Conservation (phyloP, 1,140 invertebrate species). For the Phymastichus coffea region DNA sequence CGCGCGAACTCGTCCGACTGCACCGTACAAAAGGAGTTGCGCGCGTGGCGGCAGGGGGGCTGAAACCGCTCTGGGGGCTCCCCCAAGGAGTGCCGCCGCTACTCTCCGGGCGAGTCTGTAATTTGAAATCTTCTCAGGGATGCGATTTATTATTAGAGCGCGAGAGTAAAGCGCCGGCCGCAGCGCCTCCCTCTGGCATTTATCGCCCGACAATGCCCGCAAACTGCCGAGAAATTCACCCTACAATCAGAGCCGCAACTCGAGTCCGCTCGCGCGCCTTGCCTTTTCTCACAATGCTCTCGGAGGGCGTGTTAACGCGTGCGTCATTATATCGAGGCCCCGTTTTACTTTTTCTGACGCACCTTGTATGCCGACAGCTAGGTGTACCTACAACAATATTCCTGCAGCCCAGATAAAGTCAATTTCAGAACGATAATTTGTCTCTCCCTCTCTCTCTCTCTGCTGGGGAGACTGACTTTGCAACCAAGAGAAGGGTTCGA, state of each 20-base stretch:
- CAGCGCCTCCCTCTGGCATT: conserved; percentile 52
- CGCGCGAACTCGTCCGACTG: background rate
- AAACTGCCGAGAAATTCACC: conserved; percentile 57
- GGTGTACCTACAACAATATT: conserved; percentile 1
- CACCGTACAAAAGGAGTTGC: background rate
- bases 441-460: too few relatives aligned
- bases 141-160: conserved; percentile 30
- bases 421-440: too few relatives aligned
- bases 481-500: too few relatives aligned
- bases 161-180: conserved; percentile 37
- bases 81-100: conserved; percentile 32
- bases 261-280: too few relatives aligned
- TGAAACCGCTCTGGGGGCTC: conserved; percentile 34
- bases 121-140: conserved; percentile 55
- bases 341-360: too few relatives aligned
- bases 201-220: conserved; percentile 49
- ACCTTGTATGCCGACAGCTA: too few relatives aligned
- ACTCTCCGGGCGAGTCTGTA: conserved; percentile 38
- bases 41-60: conserved; percentile 35
- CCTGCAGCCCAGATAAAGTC: background rate
- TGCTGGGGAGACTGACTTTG: too few relatives aligned
- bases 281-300: conserved; percentile 45
- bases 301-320: conserved; percentile 36
- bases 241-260: conserved; percentile 52
- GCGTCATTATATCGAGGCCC: too few relatives aligned